Conservation (phyloP, 2,113 vertebrate species). For the Vulpes vulpes region DNA sequence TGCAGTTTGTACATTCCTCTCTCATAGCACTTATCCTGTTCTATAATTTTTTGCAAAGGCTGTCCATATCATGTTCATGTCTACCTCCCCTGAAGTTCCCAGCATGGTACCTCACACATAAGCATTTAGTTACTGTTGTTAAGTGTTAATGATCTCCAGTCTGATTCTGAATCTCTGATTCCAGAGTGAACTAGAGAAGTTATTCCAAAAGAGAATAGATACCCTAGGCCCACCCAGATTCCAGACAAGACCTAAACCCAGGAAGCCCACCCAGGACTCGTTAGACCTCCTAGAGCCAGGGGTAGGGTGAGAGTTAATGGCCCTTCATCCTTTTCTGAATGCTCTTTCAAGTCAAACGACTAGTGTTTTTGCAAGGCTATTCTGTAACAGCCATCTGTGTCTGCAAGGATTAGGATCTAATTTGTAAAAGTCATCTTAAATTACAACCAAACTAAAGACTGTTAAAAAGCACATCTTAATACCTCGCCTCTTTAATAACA, state of each 20-base stretch:
- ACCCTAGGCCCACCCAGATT: slow-evolving; percentile 76
- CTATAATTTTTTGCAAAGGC: slow-evolving; percentile 40
- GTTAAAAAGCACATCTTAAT: slow-evolving; percentile 77
- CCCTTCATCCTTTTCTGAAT: slow-evolving; percentile 78
- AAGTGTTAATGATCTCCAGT: slow-evolving; percentile 55
- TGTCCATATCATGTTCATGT: neutral
- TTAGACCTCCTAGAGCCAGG: slow-evolving; percentile 64
- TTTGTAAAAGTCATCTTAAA: slow-evolving; percentile 81
- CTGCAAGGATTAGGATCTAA: slow-evolving; percentile 80
- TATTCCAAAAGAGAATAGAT: slow-evolving; percentile 62
- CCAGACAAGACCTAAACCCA: slow-evolving; percentile 62
- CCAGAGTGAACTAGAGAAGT: slow-evolving; percentile 39
- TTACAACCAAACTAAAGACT: slow-evolving; percentile 78
- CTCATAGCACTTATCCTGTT: neutral
- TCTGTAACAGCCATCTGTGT: slow-evolving; percentile 80
- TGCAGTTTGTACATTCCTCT: slow-evolving; percentile 23
- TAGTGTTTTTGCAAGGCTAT: slow-evolving; percentile 70
- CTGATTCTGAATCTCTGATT: slow-evolving; percentile 56
- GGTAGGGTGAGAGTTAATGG: slow-evolving; percentile 74
- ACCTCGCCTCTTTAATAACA: slow-evolving; percentile 74
- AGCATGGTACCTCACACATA: neutral
- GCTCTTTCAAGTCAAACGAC: slow-evolving; percentile 77
- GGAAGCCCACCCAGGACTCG: slow-evolving; percentile 71
- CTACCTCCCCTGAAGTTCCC: neutral
- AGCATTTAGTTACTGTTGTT: slow-evolving; percentile 65